Evolutionary conservation across 2,113 vertebrate genomes (phyloP).

Genomic region (Pimephales promelas): DNA sequence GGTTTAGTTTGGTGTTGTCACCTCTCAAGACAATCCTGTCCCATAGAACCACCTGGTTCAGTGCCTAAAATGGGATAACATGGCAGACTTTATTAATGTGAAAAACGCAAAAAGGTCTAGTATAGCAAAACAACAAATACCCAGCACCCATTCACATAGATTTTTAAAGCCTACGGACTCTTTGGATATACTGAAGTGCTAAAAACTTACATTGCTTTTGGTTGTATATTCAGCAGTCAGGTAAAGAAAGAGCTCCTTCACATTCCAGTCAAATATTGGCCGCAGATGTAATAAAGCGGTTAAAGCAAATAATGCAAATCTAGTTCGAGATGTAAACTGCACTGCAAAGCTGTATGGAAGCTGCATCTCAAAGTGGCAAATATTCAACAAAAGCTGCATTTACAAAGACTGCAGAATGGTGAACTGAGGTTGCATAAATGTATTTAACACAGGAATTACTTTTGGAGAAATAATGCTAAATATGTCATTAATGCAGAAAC

Average conservation of each 20-base stretch:
- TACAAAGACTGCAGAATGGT: background rate
- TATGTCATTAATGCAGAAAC: background rate
- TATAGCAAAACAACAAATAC: background rate
- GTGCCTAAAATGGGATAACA: slow-evolving; percentile 75
- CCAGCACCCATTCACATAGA: background rate
- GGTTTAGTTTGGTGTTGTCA: slow-evolving; percentile 86
- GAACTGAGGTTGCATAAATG: background rate
- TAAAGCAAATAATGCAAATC: slow-evolving; percentile 74
- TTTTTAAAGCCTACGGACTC: background rate
- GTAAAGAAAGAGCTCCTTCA: slow-evolving; percentile 96
- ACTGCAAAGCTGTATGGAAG: background rate
- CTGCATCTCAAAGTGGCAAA: background rate
- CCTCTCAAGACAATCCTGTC: slow-evolving; percentile 95
- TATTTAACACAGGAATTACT: background rate
- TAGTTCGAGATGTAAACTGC: background rate
- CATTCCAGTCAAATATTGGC: slow-evolving; percentile 98
- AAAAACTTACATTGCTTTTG: slow-evolving; percentile 90
- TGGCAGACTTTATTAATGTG: slow-evolving; percentile 45
- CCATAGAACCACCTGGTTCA: slow-evolving; percentile 98
- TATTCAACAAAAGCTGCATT: background rate
- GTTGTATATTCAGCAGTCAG: slow-evolving; percentile 95
- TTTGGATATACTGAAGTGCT: background rate
- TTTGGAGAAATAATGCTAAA: background rate
- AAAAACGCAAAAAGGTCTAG: slow-evolving; percentile 12
- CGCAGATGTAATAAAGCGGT: slow-evolving; percentile 84